A percentile compares a stretch with the other conserved stretches of the same genome.
Evolutionary conservation across 1,140 invertebrate species (phyloP).

Genomic region (Sarcophaga peregrina): DNA sequence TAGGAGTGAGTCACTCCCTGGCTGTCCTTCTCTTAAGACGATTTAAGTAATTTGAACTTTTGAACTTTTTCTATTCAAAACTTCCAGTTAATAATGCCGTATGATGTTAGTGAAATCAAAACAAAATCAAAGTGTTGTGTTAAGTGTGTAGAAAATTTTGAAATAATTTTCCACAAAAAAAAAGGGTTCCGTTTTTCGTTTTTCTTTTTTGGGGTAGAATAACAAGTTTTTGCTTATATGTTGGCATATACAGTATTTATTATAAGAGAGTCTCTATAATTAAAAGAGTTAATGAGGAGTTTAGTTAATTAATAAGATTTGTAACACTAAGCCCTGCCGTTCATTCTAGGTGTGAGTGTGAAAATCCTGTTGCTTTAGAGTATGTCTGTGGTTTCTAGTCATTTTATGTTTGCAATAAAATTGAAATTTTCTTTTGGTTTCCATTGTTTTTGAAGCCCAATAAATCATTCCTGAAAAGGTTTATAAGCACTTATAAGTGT

Average conservation of each 20-base stretch:
- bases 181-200: background rate
- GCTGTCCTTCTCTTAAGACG: background rate
- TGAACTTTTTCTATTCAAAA: background rate
- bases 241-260: background rate
- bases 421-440: background rate
- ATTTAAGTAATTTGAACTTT: constrained; percentile 25
- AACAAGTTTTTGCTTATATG: background rate
- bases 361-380: background rate
- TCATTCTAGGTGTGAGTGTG: background rate
- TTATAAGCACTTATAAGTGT: background rate
- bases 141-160: background rate
- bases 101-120: constrained; percentile 2
- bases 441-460: background rate
- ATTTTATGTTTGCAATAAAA: background rate
- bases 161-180: background rate
- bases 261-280: background rate
- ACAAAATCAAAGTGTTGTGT: background rate
- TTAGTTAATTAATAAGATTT: constrained; percentile 8
- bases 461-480: background rate
- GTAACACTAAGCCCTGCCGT: background rate
- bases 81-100: no score
- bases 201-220: constrained; percentile 20
- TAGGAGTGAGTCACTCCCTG: background rate
- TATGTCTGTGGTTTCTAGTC: background rate
- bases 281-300: background rate